Base-by-base conservation (phyloP, 2,888 invertebrate species). In the Opisthograptis luteolata region DNA sequence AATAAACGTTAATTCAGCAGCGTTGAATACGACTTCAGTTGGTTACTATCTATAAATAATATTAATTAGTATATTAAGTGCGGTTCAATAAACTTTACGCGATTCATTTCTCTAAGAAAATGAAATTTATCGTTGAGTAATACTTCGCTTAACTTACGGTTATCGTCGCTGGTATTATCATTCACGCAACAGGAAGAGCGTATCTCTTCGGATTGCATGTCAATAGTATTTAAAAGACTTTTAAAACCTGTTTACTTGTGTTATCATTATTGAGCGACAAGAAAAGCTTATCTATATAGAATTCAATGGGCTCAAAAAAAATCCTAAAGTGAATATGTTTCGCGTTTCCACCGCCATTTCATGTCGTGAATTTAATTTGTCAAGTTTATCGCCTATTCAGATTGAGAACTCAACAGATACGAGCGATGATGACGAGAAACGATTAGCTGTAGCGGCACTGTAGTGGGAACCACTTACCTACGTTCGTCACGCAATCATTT, bases 401-500 rank as follows among this genome's bases (percentile, higher is more conserved):
- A 60, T 60, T 45, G 32, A 37, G 37, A 53, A 40, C 37, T 56
- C 43, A 39, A 24, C 53, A 58, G 58, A 62, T 66, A 60, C 56
- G 12, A 35, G 60, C 55, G 14, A 40, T 54, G 60, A 66, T 60
- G 63, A 58, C 40, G 24, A 54, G 46, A 64, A 66, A 67, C 66
- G 55, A 66, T 62, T 63, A 62, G 55, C 56, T 50, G 57, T 51
- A 42, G 57, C 60, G 61, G 52, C 62, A 49, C 52, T 53, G 59
- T 57, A 61, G 49, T 58, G 62, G 63, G 66, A 65, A 68, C 60
- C 58, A 63, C 69, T 64, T 70, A 66, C 63, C 65, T 55, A 67
- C 68, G 66, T 68, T 68, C 60, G 68, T 76, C 80, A 81, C 77
- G 79, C 78, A 70, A 79, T 67, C 45, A 55, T 60, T 64, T 68